Base-by-base conservation (phyloP, 2,888 invertebrate genomes). In the Hirtodrosophila alboralis region DNA sequence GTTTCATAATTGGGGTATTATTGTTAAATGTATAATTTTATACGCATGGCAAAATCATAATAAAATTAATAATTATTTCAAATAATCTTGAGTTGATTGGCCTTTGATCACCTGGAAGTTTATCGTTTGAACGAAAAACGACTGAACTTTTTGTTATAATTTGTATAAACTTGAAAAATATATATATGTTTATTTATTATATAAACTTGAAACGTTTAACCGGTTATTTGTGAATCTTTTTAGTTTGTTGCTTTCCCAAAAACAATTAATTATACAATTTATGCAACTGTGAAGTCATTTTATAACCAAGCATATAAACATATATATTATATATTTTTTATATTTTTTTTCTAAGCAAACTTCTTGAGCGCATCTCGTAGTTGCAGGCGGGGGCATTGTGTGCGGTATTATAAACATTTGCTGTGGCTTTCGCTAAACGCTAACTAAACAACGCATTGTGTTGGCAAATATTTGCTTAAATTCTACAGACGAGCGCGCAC, bases 161-260 rank as follows among this genome's bases (percentile, higher is more conserved):
- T 78, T 33, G 59, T 38, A 49, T 54, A 23, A 23, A 23, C 23
- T 23, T 23, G 23, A 7, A 23, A 7, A 2, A 21, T 4, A 21
- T 21, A 21, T 23, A 6, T 23, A 7, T 8, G 3, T 8, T 7
- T 23, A 8, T 23, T 4, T 23, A 62, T 65, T 75, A 51, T 64
- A 65, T 66, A 84, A 79, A 75, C 79, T 62, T 52, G 86, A 72
- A 45, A 65, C 56, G n/a, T 51, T 56, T 10, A 72, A 79, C 80
- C 69, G 81, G 79, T 86, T 79, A n/a, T 58, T 6, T 26, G 26
- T 48, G 26, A 14, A 34, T 52, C 44, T 65, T 21, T 21, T 57
- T 45, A 48, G 60, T 43, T 74, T 63, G 60, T 18, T 40, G 70
- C 44, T 59, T 84, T 41, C 58, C 60, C 44, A 45, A 49, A 66